Base-by-base conservation (phyloP, 2,113 vertebrate genomes). In the Mustela nigripes region DNA sequence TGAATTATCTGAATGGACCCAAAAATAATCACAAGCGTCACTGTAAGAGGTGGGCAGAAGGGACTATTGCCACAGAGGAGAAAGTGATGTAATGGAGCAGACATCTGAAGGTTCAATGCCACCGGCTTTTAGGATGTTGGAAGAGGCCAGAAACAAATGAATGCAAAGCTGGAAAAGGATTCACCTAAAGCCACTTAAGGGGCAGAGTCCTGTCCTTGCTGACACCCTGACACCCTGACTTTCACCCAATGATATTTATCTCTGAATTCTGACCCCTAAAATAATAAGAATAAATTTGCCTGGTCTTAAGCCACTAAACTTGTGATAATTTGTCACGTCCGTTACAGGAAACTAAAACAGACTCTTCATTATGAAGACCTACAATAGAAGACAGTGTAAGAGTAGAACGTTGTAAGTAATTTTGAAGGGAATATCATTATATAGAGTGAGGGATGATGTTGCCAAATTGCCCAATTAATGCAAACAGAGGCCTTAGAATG, bases 351-450 rank as follows among this genome's bases (percentile, higher is more conserved):
- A 86, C 18, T 24, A 82, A 76, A 4, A 31, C 4, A 84, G 15
- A 7, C 16, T 87, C 3, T 92, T 82, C 78, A 65, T 85, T 83
- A 69, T 53, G 91, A 96, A 50, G 48, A 71, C 26, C 11, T 69
- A 15, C 62, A 63, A 58, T 81, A 90, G 92, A 79, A 73, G 11
- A 22, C 28, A 18, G 45, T 39, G 24, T 60, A 45, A 79, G 71
- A 92, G 21, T 31, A 3, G 33, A 48, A 71, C 10, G 36, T 14
- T 91, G 7, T 82, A 74, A 62, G 7, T 82, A 67, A 62, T 79
- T 93, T 82, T 91, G 60, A 92, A 93, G 28, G 63, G n/a, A 89
- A 73, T 19, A 69, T 92, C 1, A 33, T 33, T 94, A 92, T 87
- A 8, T 21, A 81, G 81, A 93, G 80, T 33, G 9, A 26, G 84